A percentile compares a stretch with the other conserved stretches of the same genome.
Evolutionary conservation across 2,888 invertebrate species (phyloP).

Genomic region (Drosophila austrosaltans): DNA sequence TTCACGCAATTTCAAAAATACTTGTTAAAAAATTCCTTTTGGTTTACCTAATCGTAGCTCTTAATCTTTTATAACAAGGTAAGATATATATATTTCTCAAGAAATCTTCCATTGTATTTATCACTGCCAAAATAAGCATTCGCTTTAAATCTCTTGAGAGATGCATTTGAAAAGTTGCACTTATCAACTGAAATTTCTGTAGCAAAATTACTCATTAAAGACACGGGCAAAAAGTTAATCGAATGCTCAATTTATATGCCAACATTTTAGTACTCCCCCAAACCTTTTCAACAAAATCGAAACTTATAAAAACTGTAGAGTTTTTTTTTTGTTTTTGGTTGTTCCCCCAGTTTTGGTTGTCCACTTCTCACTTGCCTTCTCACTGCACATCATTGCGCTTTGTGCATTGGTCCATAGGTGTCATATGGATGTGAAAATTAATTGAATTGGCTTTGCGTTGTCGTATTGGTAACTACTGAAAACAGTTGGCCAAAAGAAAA

Average conservation of each 20-base stretch:
- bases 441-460: constrained; percentile 75
- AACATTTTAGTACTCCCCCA: background rate
- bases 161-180: too few species aligned
- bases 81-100: too few species aligned
- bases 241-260: background rate
- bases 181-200: too few species aligned
- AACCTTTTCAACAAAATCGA: background rate
- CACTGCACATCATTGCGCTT: constrained; percentile 47
- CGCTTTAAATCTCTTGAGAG: too few species aligned
- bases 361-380: constrained; percentile 1
- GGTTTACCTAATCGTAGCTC: too few species aligned
- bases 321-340: background rate
- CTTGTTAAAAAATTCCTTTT: too few species aligned
- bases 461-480: constrained; percentile 25
- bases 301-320: background rate
- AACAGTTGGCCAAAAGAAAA: constrained; percentile 8
- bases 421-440: constrained; percentile 76
- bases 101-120: too few species aligned
- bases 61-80: too few species aligned
- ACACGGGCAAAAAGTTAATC: background rate
- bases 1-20: too few species aligned
- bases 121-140: too few species aligned
- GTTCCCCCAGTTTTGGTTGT: background rate
- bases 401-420: constrained; percentile 72
- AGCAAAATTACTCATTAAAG: too few species aligned